Evolutionary conservation across 2,113 vertebrate species (phyloP), one percentile per base, ranked within the genome.

Genomic region (Leucopternis melanops): DNA sequence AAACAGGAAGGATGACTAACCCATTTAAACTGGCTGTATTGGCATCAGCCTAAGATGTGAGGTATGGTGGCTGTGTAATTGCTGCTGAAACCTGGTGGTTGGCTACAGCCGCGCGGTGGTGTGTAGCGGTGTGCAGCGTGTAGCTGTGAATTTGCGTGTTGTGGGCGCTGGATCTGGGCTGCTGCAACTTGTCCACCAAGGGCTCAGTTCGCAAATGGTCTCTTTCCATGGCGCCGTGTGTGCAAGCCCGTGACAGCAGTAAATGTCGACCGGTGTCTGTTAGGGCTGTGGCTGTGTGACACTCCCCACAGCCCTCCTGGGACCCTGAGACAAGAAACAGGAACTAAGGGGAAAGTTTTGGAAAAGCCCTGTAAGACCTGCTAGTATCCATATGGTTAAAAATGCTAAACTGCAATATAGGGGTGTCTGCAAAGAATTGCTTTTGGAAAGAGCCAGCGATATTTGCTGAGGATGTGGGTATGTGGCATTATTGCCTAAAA

Each of bases 201-300:
- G 42, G 8, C 52, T 20, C 52, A 8, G 26, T 13, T 84, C 38
- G 10, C 16, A 16, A 8, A 20, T 3, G 25, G 23, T 26, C 32
- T 77, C 57, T 58, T 73, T 40, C 50, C 58, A 9, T 0, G 5
- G 40, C 2, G 0, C 38, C n/a, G 27, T 16, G 34, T 31, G 45
- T 36, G 54, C 62, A 36, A 14, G n/a, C 10, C 16, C 2, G 5
- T 9, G 61, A 40, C 40, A 70, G 32, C 3, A 57, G 45, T 21
- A 21, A 22, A 25, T 4, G 31, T 13, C 1, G 4, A 6, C 18
- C 8, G 1, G n/a, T 10, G 40, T 12, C 50, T 22, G 36, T 19
- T 26, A 65, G 34, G 18, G 14, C 31, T 0, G 1, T 25, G 52
- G 34, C 47, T 65, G 58, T 40, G 6, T 32, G 59, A 73, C 6